phyloP scores from a whole-genome alignment of 1,140 invertebrate genomes.

The Drosophila athabasca region DNA sequence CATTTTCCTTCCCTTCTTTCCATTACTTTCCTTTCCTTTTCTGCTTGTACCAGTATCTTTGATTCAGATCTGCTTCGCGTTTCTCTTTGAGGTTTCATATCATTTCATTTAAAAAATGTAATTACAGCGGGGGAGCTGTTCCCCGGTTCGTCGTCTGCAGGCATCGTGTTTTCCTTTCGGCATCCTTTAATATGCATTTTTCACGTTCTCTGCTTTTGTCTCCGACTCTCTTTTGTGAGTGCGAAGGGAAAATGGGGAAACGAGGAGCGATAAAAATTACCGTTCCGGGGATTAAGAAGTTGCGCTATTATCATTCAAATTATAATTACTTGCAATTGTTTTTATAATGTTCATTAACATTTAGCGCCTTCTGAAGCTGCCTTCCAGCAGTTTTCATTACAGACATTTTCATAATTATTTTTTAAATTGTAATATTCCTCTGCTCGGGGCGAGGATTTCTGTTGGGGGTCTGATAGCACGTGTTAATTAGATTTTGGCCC shows the following conservation, averaged over 20 bases:
- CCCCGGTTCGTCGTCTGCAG: conserved; percentile 21
- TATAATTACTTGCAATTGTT: conserved; percentile 82
- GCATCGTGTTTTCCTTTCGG: conserved; percentile 31
- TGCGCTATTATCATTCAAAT: conserved; percentile 82
- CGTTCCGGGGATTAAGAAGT: conserved; percentile 80
- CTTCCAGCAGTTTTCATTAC: conserved; percentile 55
- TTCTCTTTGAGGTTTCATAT: conserved; percentile 70
- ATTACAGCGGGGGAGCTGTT: conserved; percentile 47
- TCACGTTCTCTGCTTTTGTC: conserved; percentile 57
- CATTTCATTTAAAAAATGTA: conserved; percentile 67
- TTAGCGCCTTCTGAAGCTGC: conserved; percentile 73
- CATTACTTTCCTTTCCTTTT: conserved; percentile 15
- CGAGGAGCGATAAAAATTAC: conserved; percentile 68
- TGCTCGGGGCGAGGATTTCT: conserved; percentile 61
- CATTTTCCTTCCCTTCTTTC: conserved; percentile 7
- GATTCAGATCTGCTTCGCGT: conserved; percentile 30
- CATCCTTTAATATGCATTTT: conserved; percentile 71
- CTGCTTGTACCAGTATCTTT: conserved; percentile 10
- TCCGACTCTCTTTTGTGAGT: conserved; percentile 39
- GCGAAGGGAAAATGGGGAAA: conserved; percentile 9
- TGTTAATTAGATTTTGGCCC: conserved; percentile 71
- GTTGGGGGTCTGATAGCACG: conserved; percentile 62
- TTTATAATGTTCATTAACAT: conserved; percentile 81
- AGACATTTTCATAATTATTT: conserved; percentile 80
- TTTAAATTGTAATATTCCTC: conserved; percentile 77